Evolutionary conservation across 2,797 vertebrate species (phyloP), one percentile per base, ranked within the genome.

Genomic region (Danio aesculapii): DNA sequence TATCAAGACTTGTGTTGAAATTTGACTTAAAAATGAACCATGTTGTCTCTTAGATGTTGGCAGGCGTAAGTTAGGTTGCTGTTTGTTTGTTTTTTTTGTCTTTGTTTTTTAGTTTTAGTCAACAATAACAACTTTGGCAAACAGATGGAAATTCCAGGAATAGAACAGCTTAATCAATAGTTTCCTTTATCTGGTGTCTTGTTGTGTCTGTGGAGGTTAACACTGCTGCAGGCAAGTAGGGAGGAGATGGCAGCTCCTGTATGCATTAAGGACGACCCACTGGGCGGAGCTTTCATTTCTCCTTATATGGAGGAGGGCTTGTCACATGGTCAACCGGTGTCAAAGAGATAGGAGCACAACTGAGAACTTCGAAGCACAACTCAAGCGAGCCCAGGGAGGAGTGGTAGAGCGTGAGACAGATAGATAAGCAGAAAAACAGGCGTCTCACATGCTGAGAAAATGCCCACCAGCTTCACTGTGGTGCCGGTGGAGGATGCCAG

Each of bases 391-490:
- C 67, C 73, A 46, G 46, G 77, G 71, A 79, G 68, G 19, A 84
- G 79, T 85, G 62, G 52, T 58, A 63, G 83, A 21, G 74, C n/a
- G 66, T 55, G 62, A 69, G 47, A 55, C 62, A 12, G 9, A 72
- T 41, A 76, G 75, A 81, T 80, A 86, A 77, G 75, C 61, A 63
- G 52, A 39, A 57, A 39, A 16, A 50, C 58, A 68, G 61, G 58
- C 86, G 70, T 82, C 44, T 83, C 72, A 72, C 90, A 89, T 92
- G 92, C 88, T 92, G 90, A 89, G 87, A 94, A 90, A 92, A 98
- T 98, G 97, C 97, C 97, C 85, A 97, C 96, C 44, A 98, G 90
- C 92, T 98, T 98, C 87, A 98, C 96, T 0, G 96, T 98, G 83
- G 96, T 98, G 83, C 97, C 96, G 0, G 97, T 98, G 86, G 96